Evolutionary conservation across 1,140 invertebrate species (phyloP).

Genomic region (Drosophila setifemur): DNA sequence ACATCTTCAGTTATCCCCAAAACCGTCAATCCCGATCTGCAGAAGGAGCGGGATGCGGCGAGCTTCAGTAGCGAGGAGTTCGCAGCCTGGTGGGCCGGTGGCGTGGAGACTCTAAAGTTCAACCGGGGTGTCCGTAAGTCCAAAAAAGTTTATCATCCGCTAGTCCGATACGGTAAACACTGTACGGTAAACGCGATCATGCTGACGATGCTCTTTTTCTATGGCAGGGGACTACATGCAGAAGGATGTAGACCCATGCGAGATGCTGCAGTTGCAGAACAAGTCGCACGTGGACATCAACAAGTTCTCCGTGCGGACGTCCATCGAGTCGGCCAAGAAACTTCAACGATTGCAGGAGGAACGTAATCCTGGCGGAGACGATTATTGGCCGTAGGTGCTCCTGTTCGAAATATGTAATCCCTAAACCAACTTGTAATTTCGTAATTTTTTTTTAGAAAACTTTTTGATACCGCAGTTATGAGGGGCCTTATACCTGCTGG

Average conservation of each 20-base stretch:
- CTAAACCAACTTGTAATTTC: not conserved
- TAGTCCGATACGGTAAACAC: constrained; percentile 16
- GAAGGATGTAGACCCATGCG: constrained; percentile 37
- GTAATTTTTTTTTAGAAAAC: constrained; percentile 20
- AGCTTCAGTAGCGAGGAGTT: constrained; percentile 89
- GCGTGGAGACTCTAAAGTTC: constrained; percentile 87
- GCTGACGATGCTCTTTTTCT: constrained; percentile 24
- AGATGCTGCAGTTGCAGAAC: constrained; percentile 31
- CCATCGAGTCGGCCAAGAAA: constrained; percentile 89
- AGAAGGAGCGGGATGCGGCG: constrained; percentile 88
- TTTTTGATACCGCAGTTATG: constrained; percentile 35
- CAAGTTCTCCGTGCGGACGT: constrained; percentile 82
- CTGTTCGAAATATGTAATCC: too few species aligned
- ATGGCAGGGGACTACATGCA: constrained; percentile 45
- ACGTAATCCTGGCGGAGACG: constrained; percentile 86
- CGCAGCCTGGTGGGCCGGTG: constrained; percentile 90
- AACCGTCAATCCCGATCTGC: constrained; percentile 85
- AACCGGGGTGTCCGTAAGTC: constrained; percentile 73
- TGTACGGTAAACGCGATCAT: constrained; percentile 22
- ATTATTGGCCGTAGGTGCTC: constrained; percentile 85
- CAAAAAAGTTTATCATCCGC: constrained; percentile 1
- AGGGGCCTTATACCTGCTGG: constrained; percentile 86
- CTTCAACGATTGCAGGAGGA: constrained; percentile 87
- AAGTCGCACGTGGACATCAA: constrained; percentile 63
- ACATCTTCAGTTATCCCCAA: constrained; percentile 30